phyloP scores from a whole-genome alignment of 2,888 invertebrate species.

The Tridacna crocea region DNA sequence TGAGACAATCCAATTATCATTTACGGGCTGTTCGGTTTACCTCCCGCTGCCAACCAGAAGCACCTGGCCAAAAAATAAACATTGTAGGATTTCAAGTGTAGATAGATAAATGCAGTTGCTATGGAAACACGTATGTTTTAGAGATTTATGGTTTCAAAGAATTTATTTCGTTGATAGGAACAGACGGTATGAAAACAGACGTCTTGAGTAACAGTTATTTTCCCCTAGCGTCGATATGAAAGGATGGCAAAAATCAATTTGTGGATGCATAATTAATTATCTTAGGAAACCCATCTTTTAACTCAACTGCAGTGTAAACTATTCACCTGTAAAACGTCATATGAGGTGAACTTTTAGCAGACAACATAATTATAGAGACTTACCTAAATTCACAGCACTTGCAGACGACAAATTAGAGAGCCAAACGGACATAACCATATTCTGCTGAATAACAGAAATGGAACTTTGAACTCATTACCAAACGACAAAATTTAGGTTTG shows the following conservation, averaged over 20 bases:
- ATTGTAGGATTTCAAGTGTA: constrained; percentile 40
- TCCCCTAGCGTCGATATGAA: background rate
- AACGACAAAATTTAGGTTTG: no score
- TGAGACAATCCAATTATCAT: constrained; percentile 53
- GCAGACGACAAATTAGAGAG: background rate
- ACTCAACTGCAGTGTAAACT: background rate
- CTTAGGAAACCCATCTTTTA: background rate
- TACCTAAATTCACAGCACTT: background rate
- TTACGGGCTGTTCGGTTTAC: constrained; percentile 61
- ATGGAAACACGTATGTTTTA: constrained; percentile 44
- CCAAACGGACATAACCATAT: no score
- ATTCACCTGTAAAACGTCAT: background rate
- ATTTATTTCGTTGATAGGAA: constrained; percentile 29
- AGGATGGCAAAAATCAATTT: constrained; percentile 23
- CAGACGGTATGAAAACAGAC: constrained; percentile 18
- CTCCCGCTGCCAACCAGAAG: constrained; percentile 51
- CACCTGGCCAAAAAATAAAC: constrained; percentile 44
- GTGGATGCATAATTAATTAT: constrained; percentile 22
- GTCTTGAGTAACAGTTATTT: constrained; percentile 21
- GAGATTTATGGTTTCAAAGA: constrained; percentile 46
- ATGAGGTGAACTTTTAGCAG: background rate
- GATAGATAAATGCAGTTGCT: constrained; percentile 48
- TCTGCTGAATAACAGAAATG: no score
- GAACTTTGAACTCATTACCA: no score
- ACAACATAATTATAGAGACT: background rate